Evolutionary conservation across 2,797 vertebrate genomes (phyloP), one percentile per base, ranked within the genome.

Genomic region (Poecilia wingei): DNA sequence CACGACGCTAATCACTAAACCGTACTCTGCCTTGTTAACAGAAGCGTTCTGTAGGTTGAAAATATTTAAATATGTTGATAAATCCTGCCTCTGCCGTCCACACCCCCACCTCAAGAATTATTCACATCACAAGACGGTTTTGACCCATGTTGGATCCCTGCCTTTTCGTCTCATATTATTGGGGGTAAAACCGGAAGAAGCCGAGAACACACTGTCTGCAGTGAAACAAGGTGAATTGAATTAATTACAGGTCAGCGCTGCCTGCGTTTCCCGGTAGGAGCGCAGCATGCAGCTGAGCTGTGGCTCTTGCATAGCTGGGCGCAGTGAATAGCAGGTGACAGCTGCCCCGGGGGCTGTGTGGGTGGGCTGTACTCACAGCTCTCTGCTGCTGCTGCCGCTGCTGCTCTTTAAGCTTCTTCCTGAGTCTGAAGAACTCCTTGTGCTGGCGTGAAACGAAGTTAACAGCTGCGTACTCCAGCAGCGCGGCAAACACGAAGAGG

Each of bases 371-470:
- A 96, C 97, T 98, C 92, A 98, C 97, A 88, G 96, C 92, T 90
- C 93, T 93, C 85, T 96, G 49, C 49, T 25, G 49, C 46, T 95
- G 94, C 84, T 95, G 45, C 85, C 94, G 88, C 83, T 94, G 95
- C 51, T 95, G 94, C 84, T 96, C 94, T 68, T 92, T 95, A 74
- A 96, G 95, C 82, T 96, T 97, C 92, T 93, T 97, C 90, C 95
- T 96, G 83, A 97, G 93, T 86, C 96, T 92, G 93, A 98, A 96
- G 93, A 99, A 96, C 93, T 99, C 98, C 92, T 98, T 98, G 95
- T 98, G 98, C 90, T 99, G 98, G 61, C 97, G 95, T 1, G 98
- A 99, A 72, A 99, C 97, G 0, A 99, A 99, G 94, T 98, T 99
- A 85, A 98, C 98, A 0, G 98, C 97, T 0, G 98, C 98, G 0